phyloP scores from a whole-genome alignment of 2,113 vertebrate genomes.

The Callipepla squamata region DNA sequence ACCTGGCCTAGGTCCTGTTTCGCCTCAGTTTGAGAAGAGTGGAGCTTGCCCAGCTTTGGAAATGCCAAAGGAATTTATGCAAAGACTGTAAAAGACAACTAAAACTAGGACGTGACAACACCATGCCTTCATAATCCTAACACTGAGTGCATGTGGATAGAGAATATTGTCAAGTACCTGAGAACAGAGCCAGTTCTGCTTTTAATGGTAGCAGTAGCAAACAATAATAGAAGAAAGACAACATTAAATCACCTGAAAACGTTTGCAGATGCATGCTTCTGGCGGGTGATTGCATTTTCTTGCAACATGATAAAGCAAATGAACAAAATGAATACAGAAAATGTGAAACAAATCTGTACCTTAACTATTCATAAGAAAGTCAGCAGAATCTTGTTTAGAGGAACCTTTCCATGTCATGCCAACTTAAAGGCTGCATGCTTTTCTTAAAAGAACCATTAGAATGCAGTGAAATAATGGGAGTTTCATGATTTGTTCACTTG shows the following conservation, averaged over 20 bases:
- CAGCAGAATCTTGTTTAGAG: background rate
- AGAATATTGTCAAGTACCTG: background rate
- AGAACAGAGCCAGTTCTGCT: background rate
- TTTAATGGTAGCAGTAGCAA: background rate
- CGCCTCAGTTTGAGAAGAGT: background rate
- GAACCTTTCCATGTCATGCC: no score
- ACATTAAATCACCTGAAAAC: background rate
- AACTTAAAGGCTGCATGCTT: background rate
- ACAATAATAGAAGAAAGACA: background rate
- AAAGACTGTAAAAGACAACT: background rate
- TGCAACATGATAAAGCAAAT: background rate
- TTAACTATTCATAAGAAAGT: background rate
- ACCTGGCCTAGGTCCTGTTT: background rate
- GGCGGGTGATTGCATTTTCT: background rate
- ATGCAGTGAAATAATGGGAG: background rate
- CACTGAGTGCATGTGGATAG: background rate
- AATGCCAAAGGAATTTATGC: background rate
- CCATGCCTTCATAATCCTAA: background rate
- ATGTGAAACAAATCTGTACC: background rate
- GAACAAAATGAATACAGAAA: background rate
- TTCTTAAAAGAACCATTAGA: background rate
- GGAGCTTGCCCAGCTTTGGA: background rate
- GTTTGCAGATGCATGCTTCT: background rate
- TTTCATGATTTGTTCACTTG: background rate
- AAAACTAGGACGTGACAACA: background rate